A percentile compares a stretch with the other conserved stretches of the same genome.
These are phyloP conservation scores for Puma concolor DNA, from an alignment of 2,113 vertebrate species.

Conservation along the genomic window DNA sequence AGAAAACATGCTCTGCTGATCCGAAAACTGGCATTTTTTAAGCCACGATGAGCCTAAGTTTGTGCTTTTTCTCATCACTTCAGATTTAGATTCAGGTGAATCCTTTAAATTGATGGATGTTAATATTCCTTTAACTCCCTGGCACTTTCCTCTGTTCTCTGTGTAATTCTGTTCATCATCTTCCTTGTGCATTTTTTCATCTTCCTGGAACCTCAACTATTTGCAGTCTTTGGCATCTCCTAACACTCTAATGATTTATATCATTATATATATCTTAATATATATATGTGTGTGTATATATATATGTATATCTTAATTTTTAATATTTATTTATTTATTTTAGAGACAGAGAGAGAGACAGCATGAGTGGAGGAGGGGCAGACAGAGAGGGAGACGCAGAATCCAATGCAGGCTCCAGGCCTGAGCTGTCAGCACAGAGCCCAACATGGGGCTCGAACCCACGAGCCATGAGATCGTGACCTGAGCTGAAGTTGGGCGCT, in stretches of 20 bases:
- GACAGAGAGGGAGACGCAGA: too few relatives aligned
- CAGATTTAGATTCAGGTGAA: not conserved
- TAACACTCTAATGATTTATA: not conserved
- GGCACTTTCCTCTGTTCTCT: not conserved
- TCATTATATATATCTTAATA: too few relatives aligned
- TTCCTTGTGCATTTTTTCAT: not conserved
- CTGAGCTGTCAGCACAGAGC: too few relatives aligned
- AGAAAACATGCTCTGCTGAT: not conserved
- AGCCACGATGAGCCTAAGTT: not conserved
- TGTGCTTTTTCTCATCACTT: not conserved
- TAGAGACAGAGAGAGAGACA: too few relatives aligned
- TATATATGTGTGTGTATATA: too few relatives aligned
- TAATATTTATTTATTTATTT: too few relatives aligned
- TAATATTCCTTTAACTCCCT: not conserved
- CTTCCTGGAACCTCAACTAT: not conserved
- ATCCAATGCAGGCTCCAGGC: too few relatives aligned
- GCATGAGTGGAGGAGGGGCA: too few relatives aligned
- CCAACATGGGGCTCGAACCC: accelerated
- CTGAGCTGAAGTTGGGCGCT: too few relatives aligned
- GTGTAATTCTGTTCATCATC: not conserved
- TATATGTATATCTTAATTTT: too few relatives aligned
- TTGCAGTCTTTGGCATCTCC: not conserved
- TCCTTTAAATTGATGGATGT: not conserved
- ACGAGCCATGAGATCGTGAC: too few relatives aligned
- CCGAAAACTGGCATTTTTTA: not conserved